phyloP scores from a whole-genome alignment of 2,888 invertebrate species.

The Sylvicola cinctus region DNA sequence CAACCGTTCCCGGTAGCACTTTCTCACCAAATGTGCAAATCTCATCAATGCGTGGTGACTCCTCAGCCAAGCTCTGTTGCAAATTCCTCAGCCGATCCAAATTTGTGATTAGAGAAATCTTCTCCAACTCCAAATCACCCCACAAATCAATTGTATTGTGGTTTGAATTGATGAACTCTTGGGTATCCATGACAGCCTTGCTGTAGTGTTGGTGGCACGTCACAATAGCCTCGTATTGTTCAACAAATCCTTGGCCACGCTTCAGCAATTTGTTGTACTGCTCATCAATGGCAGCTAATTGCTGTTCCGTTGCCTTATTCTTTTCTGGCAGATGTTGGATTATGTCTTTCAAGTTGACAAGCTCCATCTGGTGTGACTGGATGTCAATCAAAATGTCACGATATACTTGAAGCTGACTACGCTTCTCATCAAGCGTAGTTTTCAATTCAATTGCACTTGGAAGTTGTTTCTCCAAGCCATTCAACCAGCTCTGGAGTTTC shows the following conservation, averaged over 20 bases:
- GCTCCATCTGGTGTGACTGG: conserved; percentile 63
- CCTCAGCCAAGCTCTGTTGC: conserved; percentile 60
- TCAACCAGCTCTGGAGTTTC: conserved; percentile 58
- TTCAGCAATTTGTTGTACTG: conserved; percentile 51
- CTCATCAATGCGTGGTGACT: conserved; percentile 61
- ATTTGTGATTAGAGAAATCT: conserved; percentile 69
- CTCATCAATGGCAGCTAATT: conserved; percentile 44
- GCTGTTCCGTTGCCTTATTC: conserved; percentile 49
- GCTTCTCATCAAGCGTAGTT: conserved; percentile 78
- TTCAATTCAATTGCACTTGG: conserved; percentile 61
- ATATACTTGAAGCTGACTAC: conserved; percentile 68
- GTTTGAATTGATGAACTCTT: conserved; percentile 73
- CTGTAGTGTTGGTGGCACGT: conserved; percentile 76
- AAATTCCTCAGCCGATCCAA: conserved; percentile 67
- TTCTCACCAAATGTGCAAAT: conserved; percentile 71
- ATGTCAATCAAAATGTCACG: conserved; percentile 66
- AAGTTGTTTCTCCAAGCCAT: conserved; percentile 49
- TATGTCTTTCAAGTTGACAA: conserved; percentile 60
- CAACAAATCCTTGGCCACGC: conserved; percentile 55
- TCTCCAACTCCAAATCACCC: conserved; percentile 66
- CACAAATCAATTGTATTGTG: conserved; percentile 61
- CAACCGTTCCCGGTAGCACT: conserved; percentile 70
- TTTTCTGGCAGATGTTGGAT: conserved; percentile 61
- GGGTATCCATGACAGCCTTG: conserved; percentile 66
- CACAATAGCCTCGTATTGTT: conserved; percentile 71